Evolutionary conservation across 2,888 invertebrate species (phyloP), one percentile per base, ranked within the genome.

Genomic region (Abrostola triplasia): DNA sequence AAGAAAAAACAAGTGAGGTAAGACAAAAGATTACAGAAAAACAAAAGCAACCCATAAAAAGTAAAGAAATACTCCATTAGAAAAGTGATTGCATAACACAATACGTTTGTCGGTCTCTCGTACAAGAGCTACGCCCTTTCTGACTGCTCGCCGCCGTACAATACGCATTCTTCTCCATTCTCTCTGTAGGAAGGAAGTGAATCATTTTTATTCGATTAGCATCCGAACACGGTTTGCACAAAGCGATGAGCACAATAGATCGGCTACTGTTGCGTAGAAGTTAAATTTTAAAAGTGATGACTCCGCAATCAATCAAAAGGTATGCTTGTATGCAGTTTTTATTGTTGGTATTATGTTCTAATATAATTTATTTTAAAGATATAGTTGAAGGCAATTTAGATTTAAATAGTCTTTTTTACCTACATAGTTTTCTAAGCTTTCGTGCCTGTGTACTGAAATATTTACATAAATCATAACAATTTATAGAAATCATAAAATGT

Each of bases 131-230:
- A 82, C 85, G 84, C 84, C 84, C 84, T 77, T 77, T 73, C 70
- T 78, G 80, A 77, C 77, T 77, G 71, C 71, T 78, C 63, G 37
- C 71, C 67, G 76, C 76, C 76, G 77, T 75, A 85, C 81, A 81
- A 87, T 79, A 77, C 71, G 53, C 61, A 79, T 81, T 82, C 77
- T 80, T 76, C 62, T 75, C 67, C 57, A 67, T 71, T 77, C 73
- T 76, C 71, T 73, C 70, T 77, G 74, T 73, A 89, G 91, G 90
- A 90, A 90, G 90, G 91, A 91, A 90, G 88, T 85, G 86, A 87
- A 87, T 89, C 82, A 90, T 92, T 84, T 88, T 91, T 89, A 89
- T 88, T 90, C 87, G 85, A 89, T 91, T 90, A 90, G 80, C 75
- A 79, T 78, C 76, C 76, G 72, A 66, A 62, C 60, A 67, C 73